phyloP scores from a whole-genome alignment of 2,797 vertebrate genomes.

The Pyrrhura leucotis region DNA sequence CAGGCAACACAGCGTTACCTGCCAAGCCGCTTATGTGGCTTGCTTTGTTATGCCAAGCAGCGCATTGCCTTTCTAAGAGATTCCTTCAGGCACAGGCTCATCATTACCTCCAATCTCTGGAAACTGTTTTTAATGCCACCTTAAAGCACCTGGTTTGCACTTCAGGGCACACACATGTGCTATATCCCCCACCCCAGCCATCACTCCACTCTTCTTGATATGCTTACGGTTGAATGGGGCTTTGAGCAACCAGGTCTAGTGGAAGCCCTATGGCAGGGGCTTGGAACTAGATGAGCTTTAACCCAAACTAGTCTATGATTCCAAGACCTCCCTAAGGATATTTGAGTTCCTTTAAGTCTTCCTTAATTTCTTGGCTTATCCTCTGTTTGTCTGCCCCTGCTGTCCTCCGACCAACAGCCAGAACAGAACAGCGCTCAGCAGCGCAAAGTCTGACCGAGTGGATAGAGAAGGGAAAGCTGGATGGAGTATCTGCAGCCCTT shows the following conservation, averaged over 20 bases:
- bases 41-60: neutral
- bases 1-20: neutral
- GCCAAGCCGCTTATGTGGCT: neutral
- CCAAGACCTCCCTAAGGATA: neutral
- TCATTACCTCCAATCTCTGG: neutral
- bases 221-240: neutral
- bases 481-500: neutral
- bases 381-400: neutral
- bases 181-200: neutral
- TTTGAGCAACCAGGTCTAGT: neutral
- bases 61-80: rapidly evolving
- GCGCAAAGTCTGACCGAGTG: rapidly evolving
- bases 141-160: neutral
- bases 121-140: neutral
- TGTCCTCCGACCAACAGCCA: neutral
- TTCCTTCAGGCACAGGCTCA: neutral
- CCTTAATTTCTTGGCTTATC: neutral
- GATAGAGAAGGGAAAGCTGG: neutral
- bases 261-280: neutral
- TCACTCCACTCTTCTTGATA: neutral
- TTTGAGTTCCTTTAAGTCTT: neutral
- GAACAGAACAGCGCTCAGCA: neutral
- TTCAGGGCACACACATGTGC: neutral
- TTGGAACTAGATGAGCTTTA: neutral
- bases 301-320: neutral